These are phyloP conservation scores for Bombus picipes DNA, from an alignment of 1,140 invertebrate genomes.

Conservation along the genomic window DNA sequence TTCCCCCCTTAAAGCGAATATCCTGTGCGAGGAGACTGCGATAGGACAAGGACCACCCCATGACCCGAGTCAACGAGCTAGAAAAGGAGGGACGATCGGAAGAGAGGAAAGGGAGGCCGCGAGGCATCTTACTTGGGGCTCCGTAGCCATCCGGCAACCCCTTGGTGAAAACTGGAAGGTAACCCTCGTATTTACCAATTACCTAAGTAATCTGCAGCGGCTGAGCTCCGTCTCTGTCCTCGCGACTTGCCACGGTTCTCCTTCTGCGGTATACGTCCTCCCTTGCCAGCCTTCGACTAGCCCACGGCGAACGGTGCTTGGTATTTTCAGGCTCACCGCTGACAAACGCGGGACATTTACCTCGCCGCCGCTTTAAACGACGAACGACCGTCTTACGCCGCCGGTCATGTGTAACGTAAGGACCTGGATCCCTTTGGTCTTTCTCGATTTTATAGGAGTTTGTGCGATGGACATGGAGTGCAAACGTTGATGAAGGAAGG, in stretches of 20 bases:
- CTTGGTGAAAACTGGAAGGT: slow-evolving; percentile 74
- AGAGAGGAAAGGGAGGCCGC: slow-evolving; percentile 53
- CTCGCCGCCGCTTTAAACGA: slow-evolving; percentile 42
- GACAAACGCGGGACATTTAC: slow-evolving; percentile 66
- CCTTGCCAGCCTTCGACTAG: slow-evolving; percentile 60
- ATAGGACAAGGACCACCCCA: background rate
- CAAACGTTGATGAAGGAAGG: background rate
- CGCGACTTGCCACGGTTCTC: slow-evolving; percentile 65
- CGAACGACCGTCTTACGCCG: slow-evolving; percentile 40
- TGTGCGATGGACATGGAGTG: background rate
- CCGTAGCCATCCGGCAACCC: slow-evolving; percentile 66
- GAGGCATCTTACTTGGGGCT: slow-evolving; percentile 68
- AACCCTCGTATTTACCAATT: slow-evolving; percentile 83
- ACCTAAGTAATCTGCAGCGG: slow-evolving; percentile 82
- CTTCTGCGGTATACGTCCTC: slow-evolving; percentile 60
- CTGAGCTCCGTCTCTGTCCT: slow-evolving; percentile 74
- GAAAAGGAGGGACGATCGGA: slow-evolving; percentile 43
- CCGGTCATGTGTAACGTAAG: background rate
- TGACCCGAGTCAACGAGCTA: background rate
- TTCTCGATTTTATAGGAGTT: background rate
- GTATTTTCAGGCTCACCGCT: slow-evolving; percentile 38
- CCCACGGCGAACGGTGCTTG: slow-evolving; percentile 59
- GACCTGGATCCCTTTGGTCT: background rate
- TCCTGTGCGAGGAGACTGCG: slow-evolving; percentile 64
- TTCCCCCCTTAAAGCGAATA: slow-evolving; percentile 82